Evolutionary conservation across 2,113 vertebrate species (phyloP).

Genomic region (Melanotaenia duboulayi): DNA sequence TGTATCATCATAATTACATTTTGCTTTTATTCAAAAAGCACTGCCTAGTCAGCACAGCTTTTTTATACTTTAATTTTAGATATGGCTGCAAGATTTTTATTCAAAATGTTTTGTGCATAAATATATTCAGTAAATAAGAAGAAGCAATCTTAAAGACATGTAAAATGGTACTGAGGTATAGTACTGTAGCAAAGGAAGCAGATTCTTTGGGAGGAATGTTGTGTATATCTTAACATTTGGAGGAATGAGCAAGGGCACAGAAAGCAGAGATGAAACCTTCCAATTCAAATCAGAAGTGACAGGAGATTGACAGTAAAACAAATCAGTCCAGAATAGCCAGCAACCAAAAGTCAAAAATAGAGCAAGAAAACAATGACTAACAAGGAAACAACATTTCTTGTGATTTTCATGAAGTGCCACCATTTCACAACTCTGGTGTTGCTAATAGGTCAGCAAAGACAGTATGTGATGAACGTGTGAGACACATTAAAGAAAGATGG

Average conservation of each 20-base stretch:
- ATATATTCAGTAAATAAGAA: neutral
- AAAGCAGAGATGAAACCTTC: slow-evolving; percentile 62
- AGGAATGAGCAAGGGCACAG: slow-evolving; percentile 79
- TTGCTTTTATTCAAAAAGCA: neutral
- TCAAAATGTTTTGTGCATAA: too few relatives aligned
- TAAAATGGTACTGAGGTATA: neutral
- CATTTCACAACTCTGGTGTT: slow-evolving; percentile 57
- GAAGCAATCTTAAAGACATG: neutral
- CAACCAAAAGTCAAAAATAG: slow-evolving; percentile 74
- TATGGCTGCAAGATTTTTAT: too few relatives aligned
- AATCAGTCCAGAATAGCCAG: slow-evolving; percentile 76
- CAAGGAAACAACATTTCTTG: slow-evolving; percentile 65
- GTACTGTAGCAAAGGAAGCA: slow-evolving; percentile 28
- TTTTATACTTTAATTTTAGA: too few relatives aligned
- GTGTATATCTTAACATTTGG: slow-evolving; percentile 61
- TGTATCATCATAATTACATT: neutral
- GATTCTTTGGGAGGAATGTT: slow-evolving; percentile 25
- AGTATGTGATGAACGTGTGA: slow-evolving; percentile 48
- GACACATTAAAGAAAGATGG: slow-evolving; percentile 16
- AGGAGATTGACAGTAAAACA: slow-evolving; percentile 81
- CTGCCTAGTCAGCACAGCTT: neutral
- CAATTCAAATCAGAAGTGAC: slow-evolving; percentile 77
- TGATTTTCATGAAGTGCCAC: slow-evolving; percentile 66
- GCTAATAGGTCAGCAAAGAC: slow-evolving; percentile 62
- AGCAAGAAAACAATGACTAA: slow-evolving; percentile 74